Evolutionary conservation across 2,888 invertebrate species (phyloP), one percentile per base, ranked within the genome.

Genomic region (Gisinianus flammeolus): DNA sequence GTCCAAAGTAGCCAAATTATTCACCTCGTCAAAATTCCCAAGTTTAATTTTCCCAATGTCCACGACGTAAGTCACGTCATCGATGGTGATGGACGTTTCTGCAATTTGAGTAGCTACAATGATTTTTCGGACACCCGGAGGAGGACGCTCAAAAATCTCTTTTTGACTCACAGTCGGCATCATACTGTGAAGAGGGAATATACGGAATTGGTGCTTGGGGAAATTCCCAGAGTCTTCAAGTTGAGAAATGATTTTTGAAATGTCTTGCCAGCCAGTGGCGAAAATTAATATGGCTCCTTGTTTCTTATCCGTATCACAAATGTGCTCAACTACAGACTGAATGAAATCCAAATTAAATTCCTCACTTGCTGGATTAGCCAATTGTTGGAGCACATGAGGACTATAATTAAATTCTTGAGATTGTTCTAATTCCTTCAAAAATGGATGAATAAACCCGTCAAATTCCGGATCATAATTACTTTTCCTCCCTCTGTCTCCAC

Each of bases 81-180:
- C 94, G 84, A 99, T 99, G 0, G 98, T 99, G 83, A 99, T 95
- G 6, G 97, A 97, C 0, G 98, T 96, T 88, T 99, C 99, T 0
- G 98, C 98, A 86, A 99, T 98, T 87, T 99, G 99, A 2, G 99
- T 99, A 0, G 98, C 93, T 22, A 99, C 88, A 85, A 99, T 98
- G 76, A 93, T 93, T 90, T 98, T 98, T 1, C 93, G 95, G 6
- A 96, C 91, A 6, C 93, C 92, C 0, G 90, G 88, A 0, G 95
- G 93, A 0, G 96, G 95, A 0, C 93, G 91, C 33, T 95, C 91
- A 87, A 99, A 99, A 12, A 98, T 98, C 86, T 91, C 92, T 81
- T 93, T 92, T 88, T 99, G 98, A 86, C 98, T 98, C 82, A 96
- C 96, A 66, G 97, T 90, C 0, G 98, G 97, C 83, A 99, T 91